These are phyloP conservation scores for Clytia hemisphaerica DNA, from an alignment of 30 jellyfish, hydroid and myxozoan species.

Conservation along the genomic window DNA sequence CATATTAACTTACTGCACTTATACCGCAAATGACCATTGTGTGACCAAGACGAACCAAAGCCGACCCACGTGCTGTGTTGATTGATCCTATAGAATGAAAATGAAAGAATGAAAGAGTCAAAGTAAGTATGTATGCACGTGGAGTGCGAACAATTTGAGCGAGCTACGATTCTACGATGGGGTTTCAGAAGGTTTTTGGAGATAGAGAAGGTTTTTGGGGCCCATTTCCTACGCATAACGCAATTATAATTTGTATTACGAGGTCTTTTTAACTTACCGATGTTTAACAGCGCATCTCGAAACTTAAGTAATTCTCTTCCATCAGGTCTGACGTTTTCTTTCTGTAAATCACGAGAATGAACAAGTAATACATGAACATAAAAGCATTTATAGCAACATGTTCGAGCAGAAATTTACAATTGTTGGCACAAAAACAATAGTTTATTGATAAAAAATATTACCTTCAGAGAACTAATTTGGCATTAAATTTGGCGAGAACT, in stretches of 20 bases:
- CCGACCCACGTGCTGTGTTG: constrained; percentile 87
- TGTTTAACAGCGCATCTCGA: constrained; percentile 65
- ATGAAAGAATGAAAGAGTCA: background rate
- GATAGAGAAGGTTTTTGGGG: no score
- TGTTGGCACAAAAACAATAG: background rate
- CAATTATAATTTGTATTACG: no score
- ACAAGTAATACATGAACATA: no score
- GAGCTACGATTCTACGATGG: no score
- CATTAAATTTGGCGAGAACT: background rate
- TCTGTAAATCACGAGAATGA: no score
- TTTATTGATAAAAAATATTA: background rate
- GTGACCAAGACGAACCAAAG: constrained; percentile 78
- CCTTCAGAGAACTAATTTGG: background rate
- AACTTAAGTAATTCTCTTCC: constrained; percentile 68
- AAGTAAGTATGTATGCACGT: no score
- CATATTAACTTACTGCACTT: constrained; percentile 56
- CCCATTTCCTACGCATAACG: no score
- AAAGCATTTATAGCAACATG: no score
- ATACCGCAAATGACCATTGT: constrained; percentile 87
- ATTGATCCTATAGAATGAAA: constrained; percentile 48
- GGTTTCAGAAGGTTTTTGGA: no score
- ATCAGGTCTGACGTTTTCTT: constrained; percentile 93
- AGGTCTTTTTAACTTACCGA: constrained; percentile 65
- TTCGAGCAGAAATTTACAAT: no score
- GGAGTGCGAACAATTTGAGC: no score